These are phyloP conservation scores for Neodiprion virginianus DNA, from an alignment of 1,140 invertebrate genomes.

Conservation along the genomic window DNA sequence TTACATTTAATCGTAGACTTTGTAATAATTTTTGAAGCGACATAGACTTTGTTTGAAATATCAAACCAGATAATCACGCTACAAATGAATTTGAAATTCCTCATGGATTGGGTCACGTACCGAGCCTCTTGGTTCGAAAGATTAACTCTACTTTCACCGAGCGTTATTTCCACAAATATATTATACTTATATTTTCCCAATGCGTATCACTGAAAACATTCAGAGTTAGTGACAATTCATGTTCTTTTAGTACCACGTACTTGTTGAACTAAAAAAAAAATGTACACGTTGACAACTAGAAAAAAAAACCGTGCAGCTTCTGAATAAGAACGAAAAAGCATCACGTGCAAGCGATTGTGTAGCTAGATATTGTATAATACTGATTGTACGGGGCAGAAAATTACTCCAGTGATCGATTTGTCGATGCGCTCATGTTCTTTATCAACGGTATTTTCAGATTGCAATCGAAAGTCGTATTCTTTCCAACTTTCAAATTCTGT, in stretches of 20 bases:
- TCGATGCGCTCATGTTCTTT: background rate
- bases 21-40: background rate
- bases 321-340: background rate
- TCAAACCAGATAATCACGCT: background rate
- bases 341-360: background rate
- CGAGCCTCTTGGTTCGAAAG: background rate
- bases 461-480: background rate
- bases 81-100: background rate
- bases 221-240: slow-evolving; percentile 22
- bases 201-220: slow-evolving; percentile 27
- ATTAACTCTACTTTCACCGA: background rate
- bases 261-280: slow-evolving; percentile 18
- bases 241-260: slow-evolving; percentile 19
- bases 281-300: slow-evolving; percentile 8
- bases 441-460: background rate
- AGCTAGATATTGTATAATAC: slow-evolving; percentile 10
- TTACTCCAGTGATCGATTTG: background rate
- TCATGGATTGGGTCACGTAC: background rate
- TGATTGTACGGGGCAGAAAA: background rate
- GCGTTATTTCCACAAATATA: slow-evolving; percentile 22
- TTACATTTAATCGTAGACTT: background rate
- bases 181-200: slow-evolving; percentile 28
- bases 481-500: background rate
- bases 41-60: background rate
- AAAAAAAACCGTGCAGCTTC: slow-evolving; percentile 25